phyloP scores from a whole-genome alignment of 2,888 invertebrate species.

The Teleogryllus oceanicus region DNA sequence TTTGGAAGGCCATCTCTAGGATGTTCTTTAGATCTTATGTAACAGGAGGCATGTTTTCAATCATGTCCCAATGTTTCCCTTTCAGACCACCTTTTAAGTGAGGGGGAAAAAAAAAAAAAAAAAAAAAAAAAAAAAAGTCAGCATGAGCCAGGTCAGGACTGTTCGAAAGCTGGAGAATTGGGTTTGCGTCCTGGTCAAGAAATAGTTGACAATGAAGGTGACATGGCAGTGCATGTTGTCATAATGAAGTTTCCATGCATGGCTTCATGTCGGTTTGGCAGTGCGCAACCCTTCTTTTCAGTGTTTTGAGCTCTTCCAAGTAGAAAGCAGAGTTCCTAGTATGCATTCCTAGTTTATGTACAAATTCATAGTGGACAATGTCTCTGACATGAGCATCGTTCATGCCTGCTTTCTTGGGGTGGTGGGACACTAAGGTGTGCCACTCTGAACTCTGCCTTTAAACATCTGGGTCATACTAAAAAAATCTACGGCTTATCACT shows the following conservation, averaged over 20 bases:
- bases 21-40: neutral
- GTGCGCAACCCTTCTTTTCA: neutral
- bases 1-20: neutral
- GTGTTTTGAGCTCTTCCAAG: too few species aligned
- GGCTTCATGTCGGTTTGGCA: neutral
- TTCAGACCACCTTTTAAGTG: too few species aligned
- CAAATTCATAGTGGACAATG: too few species aligned
- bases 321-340: too few species aligned
- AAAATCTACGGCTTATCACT: too few species aligned
- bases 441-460: too few species aligned
- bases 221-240: neutral
- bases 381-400: too few species aligned
- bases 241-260: neutral
- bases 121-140: neutral
- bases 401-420: too few species aligned
- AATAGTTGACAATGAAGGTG: neutral
- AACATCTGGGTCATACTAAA: too few species aligned
- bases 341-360: too few species aligned
- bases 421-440: too few species aligned
- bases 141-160: neutral
- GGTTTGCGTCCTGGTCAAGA: neutral
- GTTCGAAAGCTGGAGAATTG: neutral
- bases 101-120: neutral
- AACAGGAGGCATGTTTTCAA: neutral
- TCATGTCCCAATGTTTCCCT: neutral